These are phyloP conservation scores for Drosophila serrata DNA, from an alignment of 1,140 invertebrate species.

Conservation along the genomic window DNA sequence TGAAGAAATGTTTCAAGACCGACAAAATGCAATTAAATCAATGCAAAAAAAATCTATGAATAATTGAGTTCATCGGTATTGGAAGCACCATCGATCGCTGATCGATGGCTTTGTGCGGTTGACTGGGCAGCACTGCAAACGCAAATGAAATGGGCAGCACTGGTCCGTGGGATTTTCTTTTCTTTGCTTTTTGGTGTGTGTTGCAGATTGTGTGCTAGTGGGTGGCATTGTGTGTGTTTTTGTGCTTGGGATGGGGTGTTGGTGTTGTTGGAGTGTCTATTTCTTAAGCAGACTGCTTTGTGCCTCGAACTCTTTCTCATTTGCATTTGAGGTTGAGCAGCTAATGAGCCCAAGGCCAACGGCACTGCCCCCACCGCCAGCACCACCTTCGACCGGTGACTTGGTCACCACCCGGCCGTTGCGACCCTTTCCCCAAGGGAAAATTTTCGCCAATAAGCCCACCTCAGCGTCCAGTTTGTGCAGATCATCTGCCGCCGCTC, in stretches of 20 bases:
- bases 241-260: slow-evolving; percentile 18
- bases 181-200: slow-evolving; percentile 7
- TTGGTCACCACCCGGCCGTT: slow-evolving; percentile 63
- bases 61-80: slow-evolving; percentile 49
- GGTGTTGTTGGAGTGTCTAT: slow-evolving; percentile 26
- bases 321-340: slow-evolving; percentile 76
- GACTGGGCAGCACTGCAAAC: slow-evolving; percentile 69
- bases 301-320: slow-evolving; percentile 81
- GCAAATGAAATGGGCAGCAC: slow-evolving; percentile 75
- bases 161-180: slow-evolving; percentile 22
- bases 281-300: slow-evolving; percentile 80
- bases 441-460: slow-evolving; percentile 88
- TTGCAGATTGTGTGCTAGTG: neutral
- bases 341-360: slow-evolving; percentile 58
- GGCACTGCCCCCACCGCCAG: slow-evolving; percentile 43
- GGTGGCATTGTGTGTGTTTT: slow-evolving; percentile 18
- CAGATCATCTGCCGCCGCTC: slow-evolving; percentile 92
- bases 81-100: slow-evolving; percentile 25
- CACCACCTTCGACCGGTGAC: slow-evolving; percentile 26
- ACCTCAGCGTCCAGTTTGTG: slow-evolving; percentile 91
- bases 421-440: slow-evolving; percentile 85
- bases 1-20: slow-evolving; percentile 53
- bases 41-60: slow-evolving; percentile 50
- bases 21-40: slow-evolving; percentile 70
- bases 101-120: slow-evolving; percentile 37